Evolutionary conservation across 2,888 invertebrate genomes (phyloP), one percentile per base, ranked within the genome.

Genomic region (Athetis lepigone): DNA sequence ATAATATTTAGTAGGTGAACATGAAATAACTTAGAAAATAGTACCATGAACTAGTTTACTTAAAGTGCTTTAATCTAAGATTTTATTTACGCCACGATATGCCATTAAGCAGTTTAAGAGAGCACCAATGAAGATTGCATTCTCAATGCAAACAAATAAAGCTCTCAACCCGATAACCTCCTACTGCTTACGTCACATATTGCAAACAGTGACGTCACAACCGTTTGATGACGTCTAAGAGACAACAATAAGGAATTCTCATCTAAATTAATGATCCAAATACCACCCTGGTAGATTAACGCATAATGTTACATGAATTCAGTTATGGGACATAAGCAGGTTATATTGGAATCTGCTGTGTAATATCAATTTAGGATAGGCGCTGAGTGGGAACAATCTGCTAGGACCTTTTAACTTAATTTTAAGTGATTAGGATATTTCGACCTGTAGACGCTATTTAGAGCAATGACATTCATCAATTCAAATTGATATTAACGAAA

Each of bases 241-340:
- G 40, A 54, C 58, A 85, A 84, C 80, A 79, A 68, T 87, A 85
- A 88, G 88, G 87, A 90, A 89, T 90, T 86, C 85, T 83, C 85
- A 85, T 90, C 84, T 85, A 87, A 88, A 91, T 90, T 91, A 90
- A 91, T 90, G 84, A 82, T 79, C 82, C 80, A 83, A 86, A 89
- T 86, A 84, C 84, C 87, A 85, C 79, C 76, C 77, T 75, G 81
- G 81, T 81, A 85, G 88, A 90, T 89, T 90, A 89, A 84, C 80
- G 83, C 77, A 83, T 87, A 85, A 84, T 85, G 81, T 80, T 65
- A 61, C 61, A 54, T 27, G 39, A 54, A 54, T 62, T 71, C 36
- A 57, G 61, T 29, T 70, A 78, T 58, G 49, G 45, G 36, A 45
- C 18, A 58, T 57, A 59, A 27, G 29, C 23, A 23, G n/a, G 49